Conservation (phyloP, 2,113 vertebrate genomes). For the Neolamprologus cancellatus region DNA sequence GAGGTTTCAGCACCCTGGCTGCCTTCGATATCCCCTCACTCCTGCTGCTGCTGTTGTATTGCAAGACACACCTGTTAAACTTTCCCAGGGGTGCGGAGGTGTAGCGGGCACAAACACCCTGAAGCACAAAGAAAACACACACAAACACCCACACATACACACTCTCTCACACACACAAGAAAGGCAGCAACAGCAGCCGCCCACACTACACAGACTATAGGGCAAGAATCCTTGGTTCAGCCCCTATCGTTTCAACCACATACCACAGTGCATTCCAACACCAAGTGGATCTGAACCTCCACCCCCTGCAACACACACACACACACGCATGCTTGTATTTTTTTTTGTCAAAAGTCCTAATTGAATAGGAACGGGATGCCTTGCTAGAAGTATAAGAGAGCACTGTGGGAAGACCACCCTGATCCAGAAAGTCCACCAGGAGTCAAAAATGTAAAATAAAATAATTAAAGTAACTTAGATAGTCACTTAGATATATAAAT, state of each 20-base stretch:
- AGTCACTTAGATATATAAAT: background rate
- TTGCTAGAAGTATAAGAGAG: background rate
- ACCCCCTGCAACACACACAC: background rate
- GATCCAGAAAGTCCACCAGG: background rate
- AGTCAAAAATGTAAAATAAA: background rate
- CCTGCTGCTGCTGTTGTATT: conserved; percentile 74
- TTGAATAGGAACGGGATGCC: background rate
- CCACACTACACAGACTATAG: conserved; percentile 12
- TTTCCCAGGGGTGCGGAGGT: conserved; percentile 80
- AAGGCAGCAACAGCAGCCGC: background rate
- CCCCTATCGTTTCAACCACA: background rate
- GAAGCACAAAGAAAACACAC: conserved; percentile 31
- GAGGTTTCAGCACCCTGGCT: background rate
- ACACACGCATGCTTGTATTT: background rate
- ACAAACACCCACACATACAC: background rate
- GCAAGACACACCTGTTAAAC: conserved; percentile 86
- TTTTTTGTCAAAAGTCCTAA: background rate
- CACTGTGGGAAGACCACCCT: background rate
- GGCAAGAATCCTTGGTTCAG: conserved; percentile 30
- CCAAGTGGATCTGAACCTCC: conserved; percentile 2
- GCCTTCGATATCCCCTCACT: conserved; percentile 5
- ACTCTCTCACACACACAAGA: background rate
- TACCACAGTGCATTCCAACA: conserved; percentile 25
- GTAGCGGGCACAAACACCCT: conserved; percentile 71
- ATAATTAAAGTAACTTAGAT: background rate